Evolutionary conservation across 2,797 vertebrate species (phyloP), one percentile per base, ranked within the genome.

Genomic region (Sphenodon punctatus): DNA sequence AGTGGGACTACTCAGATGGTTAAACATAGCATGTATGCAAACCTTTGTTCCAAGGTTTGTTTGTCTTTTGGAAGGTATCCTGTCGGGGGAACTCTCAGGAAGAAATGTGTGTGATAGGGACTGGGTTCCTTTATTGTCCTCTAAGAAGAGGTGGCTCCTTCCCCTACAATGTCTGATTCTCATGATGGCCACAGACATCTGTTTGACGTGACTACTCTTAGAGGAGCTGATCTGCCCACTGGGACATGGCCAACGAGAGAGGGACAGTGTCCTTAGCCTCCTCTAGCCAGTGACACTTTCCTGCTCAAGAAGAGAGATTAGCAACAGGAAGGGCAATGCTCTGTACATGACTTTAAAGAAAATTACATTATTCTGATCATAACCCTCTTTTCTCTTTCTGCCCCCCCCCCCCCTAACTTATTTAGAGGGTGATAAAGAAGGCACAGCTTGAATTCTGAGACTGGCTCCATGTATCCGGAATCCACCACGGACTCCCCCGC

Each of bases 381-480:
- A 77, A 68, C 22, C 9, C 30, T 63, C 11, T 11, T 6, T 16
- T 19, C 42, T 23, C 7, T 27, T 4, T 42, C 17, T 34, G 30
- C 36, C 14, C 39, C 17, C 17, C 2, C 12, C 2, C 23, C 56
- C 13, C 2, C 22, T 70, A 71, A 41, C 12, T 38, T 53, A 17
- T 60, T 38, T 71, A 94, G 91, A 55, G 32, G 74, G 84, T 94
- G 88, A 93, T 87, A 85, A 63, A 10, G 70, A 27, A 4, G 73
- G 45, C 9, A 22, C 84, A 86, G 80, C 92, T 43, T 42, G 88
- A 87, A 90, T 25, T 83, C 82, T 89, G 90, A 94, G 92, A 82
- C 96, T 93, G 91, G 95, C 97, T 95, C 96, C 97, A 99, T 99
- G 98, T 99, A 99, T 97, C 98, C 98, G 36, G 98, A 99, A 97